phyloP scores from a whole-genome alignment of 2,797 vertebrate genomes.

The Chromobotia macracanthus region DNA sequence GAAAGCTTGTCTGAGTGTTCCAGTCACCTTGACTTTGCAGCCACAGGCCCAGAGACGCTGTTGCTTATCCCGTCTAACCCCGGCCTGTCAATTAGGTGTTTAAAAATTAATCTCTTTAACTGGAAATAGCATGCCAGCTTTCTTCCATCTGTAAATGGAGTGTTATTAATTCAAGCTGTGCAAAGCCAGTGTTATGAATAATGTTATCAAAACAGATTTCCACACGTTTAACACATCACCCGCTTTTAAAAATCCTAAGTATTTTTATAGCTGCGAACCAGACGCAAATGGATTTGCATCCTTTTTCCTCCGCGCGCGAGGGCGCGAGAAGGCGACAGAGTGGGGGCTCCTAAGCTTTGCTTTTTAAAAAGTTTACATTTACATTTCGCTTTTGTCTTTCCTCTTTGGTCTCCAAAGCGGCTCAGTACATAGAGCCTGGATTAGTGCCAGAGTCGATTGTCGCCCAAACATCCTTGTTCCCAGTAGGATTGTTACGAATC shows the following conservation, averaged over 20 bases:
- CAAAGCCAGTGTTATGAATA: conserved; percentile 84
- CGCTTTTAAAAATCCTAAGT: conserved; percentile 78
- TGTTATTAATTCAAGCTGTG: conserved; percentile 85
- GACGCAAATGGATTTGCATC: conserved; percentile 82
- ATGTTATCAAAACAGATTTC: conserved; percentile 90
- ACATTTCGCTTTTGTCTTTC: conserved; percentile 60
- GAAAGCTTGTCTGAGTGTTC: conserved; percentile 78
- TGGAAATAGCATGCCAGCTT: conserved; percentile 84
- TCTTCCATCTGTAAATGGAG: conserved; percentile 85
- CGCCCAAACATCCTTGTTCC: conserved; percentile 65
- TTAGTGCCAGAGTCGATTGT: conserved; percentile 71
- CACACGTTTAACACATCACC: conserved; percentile 81
- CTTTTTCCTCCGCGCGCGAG: conserved; percentile 59
- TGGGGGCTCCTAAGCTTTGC: conserved; percentile 69
- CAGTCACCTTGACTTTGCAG: conserved; percentile 88
- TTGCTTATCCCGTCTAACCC: conserved; percentile 86
- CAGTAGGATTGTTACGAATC: conserved; percentile 74
- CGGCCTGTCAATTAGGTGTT: conserved; percentile 87
- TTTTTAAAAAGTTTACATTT: conserved; percentile 77
- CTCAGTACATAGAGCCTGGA: conserved; percentile 76
- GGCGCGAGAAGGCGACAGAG: conserved; percentile 59
- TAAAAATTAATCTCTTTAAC: conserved; percentile 91
- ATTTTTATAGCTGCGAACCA: conserved; percentile 82
- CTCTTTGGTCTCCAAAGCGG: conserved; percentile 70
- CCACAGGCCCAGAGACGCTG: conserved; percentile 74